Percentiles rank a stretch among this genome's conserved stretches.
These are phyloP conservation scores for Campopleginae sp. DNA, from an alignment of 2,888 invertebrate species.

Conservation along the genomic window DNA sequence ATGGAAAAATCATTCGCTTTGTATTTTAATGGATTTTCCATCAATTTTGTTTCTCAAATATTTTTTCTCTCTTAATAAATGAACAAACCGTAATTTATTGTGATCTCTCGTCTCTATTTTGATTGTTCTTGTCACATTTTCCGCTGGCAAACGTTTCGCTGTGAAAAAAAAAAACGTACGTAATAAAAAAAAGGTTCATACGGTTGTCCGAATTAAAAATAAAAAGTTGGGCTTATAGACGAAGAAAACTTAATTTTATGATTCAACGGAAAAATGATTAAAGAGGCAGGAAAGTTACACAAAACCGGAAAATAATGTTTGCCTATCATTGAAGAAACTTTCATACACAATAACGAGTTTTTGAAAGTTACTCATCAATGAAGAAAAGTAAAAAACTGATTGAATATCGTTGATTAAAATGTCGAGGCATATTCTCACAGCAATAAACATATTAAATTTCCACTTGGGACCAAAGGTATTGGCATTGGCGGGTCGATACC, in stretches of 20 bases:
- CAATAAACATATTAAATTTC: slow-evolving; percentile 81
- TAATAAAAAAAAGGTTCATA: too few relatives aligned
- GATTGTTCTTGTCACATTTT: not conserved
- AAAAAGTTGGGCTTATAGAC: not conserved
- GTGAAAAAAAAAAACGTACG: not conserved
- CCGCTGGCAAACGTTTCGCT: not conserved
- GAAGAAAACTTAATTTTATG: too few relatives aligned
- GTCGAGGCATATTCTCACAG: slow-evolving; percentile 81
- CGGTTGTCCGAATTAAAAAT: not conserved
- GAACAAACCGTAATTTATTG: slow-evolving; percentile 6
- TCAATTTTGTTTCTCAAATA: not conserved
- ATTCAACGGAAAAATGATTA: too few relatives aligned
- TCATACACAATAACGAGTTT: not conserved
- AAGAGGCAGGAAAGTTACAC: not conserved
- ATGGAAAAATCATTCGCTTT: too few relatives aligned
- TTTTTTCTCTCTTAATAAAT: not conserved
- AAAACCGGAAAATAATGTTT: not conserved
- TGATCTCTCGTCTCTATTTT: not conserved
- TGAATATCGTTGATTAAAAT: slow-evolving; percentile 70
- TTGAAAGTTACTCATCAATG: not conserved
- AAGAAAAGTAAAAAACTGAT: slow-evolving; percentile 32
- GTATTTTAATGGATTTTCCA: too few relatives aligned
- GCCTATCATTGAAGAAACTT: too few relatives aligned
- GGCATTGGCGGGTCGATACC: slow-evolving; percentile 66
- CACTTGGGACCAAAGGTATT: slow-evolving; percentile 70